Evolutionary conservation across 2,113 vertebrate genomes (phyloP), one percentile per base, ranked within the genome.

Genomic region (Amazona guildingii): DNA sequence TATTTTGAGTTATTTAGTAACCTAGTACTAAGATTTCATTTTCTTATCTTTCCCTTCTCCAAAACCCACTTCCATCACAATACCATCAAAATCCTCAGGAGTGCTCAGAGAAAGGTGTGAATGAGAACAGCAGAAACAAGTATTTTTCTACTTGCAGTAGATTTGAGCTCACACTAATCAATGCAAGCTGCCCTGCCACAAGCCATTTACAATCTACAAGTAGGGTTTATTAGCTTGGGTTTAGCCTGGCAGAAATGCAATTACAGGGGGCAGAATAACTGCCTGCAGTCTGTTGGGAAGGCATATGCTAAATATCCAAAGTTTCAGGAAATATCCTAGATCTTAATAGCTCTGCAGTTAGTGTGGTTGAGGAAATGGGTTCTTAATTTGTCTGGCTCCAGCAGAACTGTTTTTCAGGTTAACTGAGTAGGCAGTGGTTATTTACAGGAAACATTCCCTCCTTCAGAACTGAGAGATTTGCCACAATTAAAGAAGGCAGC

Each of bases 321-420:
- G 13, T 83, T 91, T 55, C 86, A 87, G 92, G 81, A 96, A 91
- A 69, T 62, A 79, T 20, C 83, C 66, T 49, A 66, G 64, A 81
- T 84, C 86, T 86, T 89, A 94, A 91, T 73, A 81, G 81, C 69
- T 73, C 57, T 69, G 69, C 37, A 69, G 51, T 68, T 82, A 44
- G 16, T 17, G 13, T 64, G 48, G 77, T 79, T 91, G 83, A 92
- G 81, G 93, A 96, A 91, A 91, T 39, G 55, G 48, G 29, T 78
- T 86, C 80, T 79, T 84, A 52, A 82, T 92, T 82, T 83, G 49
- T 39, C 83, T 92, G 80, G 73, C 73, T 94, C 52, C 86, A 83
- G 54, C 51, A 88, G 44, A 93, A 84, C 13, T 63, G 54, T 67
- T 92, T 64, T 82, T 82, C 57, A 62, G 33, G 33, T 72, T 85